phyloP scores from a whole-genome alignment of 2,888 invertebrate species.

The Spisula solida region DNA sequence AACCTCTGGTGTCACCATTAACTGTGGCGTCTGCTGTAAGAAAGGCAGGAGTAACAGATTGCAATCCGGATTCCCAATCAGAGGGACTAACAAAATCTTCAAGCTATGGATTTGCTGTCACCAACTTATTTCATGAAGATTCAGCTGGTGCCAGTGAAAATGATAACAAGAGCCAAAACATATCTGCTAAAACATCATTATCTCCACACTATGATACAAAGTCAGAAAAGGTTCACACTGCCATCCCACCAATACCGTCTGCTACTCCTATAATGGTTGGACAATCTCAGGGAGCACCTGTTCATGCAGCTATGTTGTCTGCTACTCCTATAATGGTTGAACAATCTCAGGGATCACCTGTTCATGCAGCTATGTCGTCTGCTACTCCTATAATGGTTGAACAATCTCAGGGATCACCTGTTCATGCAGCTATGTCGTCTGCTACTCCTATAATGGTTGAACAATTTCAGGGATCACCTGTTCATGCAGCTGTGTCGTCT shows the following conservation, averaged over 20 bases:
- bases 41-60: background rate
- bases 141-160: background rate
- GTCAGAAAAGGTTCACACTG: background rate
- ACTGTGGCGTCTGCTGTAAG: background rate
- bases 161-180: background rate
- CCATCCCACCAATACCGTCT: background rate
- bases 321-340: constrained; percentile 11
- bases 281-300: background rate
- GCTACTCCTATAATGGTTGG: constrained; percentile 22
- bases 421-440: background rate
- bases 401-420: background rate
- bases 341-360: background rate
- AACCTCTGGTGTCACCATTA: background rate
- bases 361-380: background rate
- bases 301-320: background rate
- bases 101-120: constrained; percentile 56
- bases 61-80: background rate
- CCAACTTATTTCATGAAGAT: constrained; percentile 35
- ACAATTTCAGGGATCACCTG: background rate
- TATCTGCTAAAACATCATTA: background rate
- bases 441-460: constrained; percentile 23
- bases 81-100: constrained; percentile 38
- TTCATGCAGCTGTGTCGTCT: background rate
- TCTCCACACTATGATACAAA: background rate
- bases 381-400: constrained; percentile 23